Evolutionary conservation across 2,888 invertebrate genomes (phyloP).

Genomic region (Tanypteryx hageni): DNA sequence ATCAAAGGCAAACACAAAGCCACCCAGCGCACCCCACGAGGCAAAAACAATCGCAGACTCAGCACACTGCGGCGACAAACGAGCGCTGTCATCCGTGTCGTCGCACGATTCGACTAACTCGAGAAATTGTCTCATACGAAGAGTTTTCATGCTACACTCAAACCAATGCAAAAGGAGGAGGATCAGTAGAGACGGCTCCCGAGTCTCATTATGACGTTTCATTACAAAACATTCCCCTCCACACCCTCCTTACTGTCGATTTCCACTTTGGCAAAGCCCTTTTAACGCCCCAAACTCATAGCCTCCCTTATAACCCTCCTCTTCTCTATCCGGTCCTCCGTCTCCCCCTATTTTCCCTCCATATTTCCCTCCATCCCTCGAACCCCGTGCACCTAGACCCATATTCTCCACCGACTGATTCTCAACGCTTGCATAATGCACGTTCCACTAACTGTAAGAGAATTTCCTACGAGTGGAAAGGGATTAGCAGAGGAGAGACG

Average conservation of each 20-base stretch:
- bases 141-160: background rate
- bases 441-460: background rate
- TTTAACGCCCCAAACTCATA: background rate
- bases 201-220: constrained; percentile 33
- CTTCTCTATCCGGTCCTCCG: too few species aligned
- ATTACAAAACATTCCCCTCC: constrained; percentile 21
- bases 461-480: constrained; percentile 3
- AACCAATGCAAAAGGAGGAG: background rate
- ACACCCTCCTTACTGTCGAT: constrained; percentile 3
- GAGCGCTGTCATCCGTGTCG: background rate
- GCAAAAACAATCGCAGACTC: background rate
- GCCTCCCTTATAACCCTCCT: background rate
- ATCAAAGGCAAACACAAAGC: constrained; percentile 27
- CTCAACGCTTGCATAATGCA: background rate
- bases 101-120: constrained; percentile 12
- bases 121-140: constrained; percentile 28
- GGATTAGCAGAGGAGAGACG: background rate
- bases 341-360: background rate
- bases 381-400: background rate
- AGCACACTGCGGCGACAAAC: background rate
- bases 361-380: background rate
- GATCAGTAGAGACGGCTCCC: background rate
- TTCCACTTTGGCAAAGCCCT: background rate
- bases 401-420: background rate
- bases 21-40: background rate